These are phyloP conservation scores for Drosophila putrida DNA, from an alignment of 2,888 invertebrate species.

Conservation along the genomic window DNA sequence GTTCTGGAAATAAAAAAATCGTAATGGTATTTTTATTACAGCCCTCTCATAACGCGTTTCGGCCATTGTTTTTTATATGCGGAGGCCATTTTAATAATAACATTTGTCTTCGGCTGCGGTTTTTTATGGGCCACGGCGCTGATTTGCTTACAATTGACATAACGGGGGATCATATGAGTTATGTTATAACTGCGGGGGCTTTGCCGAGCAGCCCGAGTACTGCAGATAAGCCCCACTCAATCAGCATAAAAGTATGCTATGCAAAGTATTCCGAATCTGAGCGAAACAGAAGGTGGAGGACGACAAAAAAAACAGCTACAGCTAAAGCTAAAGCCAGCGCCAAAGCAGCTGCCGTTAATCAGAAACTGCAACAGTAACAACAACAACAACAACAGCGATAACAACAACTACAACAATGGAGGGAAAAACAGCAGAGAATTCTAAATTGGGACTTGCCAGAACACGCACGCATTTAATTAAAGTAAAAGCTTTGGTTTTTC, in stretches of 20 bases:
- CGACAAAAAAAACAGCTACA: background rate
- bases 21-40: background rate
- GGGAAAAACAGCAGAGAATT: slow-evolving; percentile 49
- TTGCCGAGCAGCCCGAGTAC: slow-evolving; percentile 42
- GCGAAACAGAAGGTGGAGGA: background rate
- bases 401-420: slow-evolving; percentile 2
- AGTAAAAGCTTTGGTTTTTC: slow-evolving; percentile 72
- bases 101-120: slow-evolving; percentile 71
- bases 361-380: slow-evolving; percentile 55
- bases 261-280: slow-evolving; percentile 21
- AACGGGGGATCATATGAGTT: slow-evolving; percentile 72
- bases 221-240: slow-evolving; percentile 75
- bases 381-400: slow-evolving; percentile 11
- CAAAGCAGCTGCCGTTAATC: slow-evolving; percentile 69
- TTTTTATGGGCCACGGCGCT: slow-evolving; percentile 64
- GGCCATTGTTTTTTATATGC: slow-evolving; percentile 58
- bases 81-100: slow-evolving; percentile 74
- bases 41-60: slow-evolving; percentile 43
- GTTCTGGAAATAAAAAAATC: background rate
- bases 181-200: slow-evolving; percentile 64
- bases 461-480: slow-evolving; percentile 79
- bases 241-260: slow-evolving; percentile 74
- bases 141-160: slow-evolving; percentile 80
- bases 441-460: slow-evolving; percentile 66
- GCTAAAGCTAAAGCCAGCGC: slow-evolving; percentile 17